Evolutionary conservation across 2,797 vertebrate genomes (phyloP).

Genomic region (Dendrocincla fuliginosa): DNA sequence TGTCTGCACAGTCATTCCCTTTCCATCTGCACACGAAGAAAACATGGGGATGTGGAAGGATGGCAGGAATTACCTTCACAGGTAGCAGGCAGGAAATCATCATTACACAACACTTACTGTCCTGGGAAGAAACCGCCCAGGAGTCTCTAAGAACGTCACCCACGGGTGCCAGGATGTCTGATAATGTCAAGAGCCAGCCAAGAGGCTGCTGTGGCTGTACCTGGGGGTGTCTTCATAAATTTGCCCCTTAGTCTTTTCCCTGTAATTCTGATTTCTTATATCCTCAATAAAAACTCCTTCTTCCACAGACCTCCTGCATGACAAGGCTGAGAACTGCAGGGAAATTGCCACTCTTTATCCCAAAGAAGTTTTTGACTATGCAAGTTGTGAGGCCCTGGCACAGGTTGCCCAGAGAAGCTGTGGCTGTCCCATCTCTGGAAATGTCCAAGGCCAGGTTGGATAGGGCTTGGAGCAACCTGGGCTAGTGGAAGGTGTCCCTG

Average conservation of each 20-base stretch:
- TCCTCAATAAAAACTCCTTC: neutral
- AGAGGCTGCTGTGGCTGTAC: no score
- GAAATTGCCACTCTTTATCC: neutral
- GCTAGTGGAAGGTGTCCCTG: neutral
- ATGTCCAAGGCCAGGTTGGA: neutral
- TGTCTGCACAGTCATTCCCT: neutral
- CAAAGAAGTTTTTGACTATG: neutral
- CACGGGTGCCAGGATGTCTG: neutral
- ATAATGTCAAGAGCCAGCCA: neutral
- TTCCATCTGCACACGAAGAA: neutral
- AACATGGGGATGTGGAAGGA: neutral
- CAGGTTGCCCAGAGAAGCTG: neutral
- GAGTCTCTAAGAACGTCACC: neutral
- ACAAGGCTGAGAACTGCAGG: neutral
- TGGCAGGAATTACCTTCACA: neutral
- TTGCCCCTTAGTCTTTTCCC: neutral
- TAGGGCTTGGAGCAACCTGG: rapidly evolving
- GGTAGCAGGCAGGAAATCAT: neutral
- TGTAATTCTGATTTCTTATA: neutral
- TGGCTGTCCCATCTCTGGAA: neutral
- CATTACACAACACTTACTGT: neutral
- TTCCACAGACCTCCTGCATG: neutral
- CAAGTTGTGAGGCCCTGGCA: neutral
- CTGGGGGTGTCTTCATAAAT: neutral
- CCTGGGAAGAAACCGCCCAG: neutral